These are phyloP conservation scores for Neomonachus schauinslandi DNA, from an alignment of 2,113 vertebrate species.

Conservation along the genomic window DNA sequence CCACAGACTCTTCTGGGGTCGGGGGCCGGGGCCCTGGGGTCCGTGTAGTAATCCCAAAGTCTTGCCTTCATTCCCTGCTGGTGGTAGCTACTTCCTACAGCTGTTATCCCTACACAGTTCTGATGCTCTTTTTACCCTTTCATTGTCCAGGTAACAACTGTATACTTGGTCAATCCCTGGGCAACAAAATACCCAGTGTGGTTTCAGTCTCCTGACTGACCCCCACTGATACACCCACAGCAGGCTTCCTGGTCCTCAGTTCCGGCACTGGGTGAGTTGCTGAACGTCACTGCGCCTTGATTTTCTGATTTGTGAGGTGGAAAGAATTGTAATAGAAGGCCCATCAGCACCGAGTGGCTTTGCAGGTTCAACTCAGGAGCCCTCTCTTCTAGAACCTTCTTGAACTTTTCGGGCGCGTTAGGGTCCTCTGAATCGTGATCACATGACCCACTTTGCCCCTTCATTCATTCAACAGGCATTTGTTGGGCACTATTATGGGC, in stretches of 20 bases:
- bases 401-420: not conserved
- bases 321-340: not conserved
- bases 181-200: rapidly evolving
- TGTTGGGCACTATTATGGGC: not conserved
- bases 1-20: no score
- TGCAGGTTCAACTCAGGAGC: not conserved
- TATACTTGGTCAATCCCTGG: not conserved
- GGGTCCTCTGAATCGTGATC: not conserved
- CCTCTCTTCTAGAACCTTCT: not conserved
- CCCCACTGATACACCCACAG: rapidly evolving
- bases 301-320: not conserved
- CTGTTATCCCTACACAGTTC: not conserved
- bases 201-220: not conserved
- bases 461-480: not conserved
- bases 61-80: no score
- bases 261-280: rapidly evolving
- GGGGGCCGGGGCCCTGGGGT: no score
- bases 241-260: not conserved
- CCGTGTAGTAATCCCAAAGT: not conserved
- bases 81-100: rapidly evolving
- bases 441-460: not conserved
- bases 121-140: not conserved
- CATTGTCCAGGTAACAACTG: not conserved
- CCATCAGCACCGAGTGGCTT: not conserved
- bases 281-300: not conserved